Percentiles rank a stretch among this genome's conserved stretches.
Conservation (phyloP, 2,113 vertebrate species). For the Oophaga pumilio region DNA sequence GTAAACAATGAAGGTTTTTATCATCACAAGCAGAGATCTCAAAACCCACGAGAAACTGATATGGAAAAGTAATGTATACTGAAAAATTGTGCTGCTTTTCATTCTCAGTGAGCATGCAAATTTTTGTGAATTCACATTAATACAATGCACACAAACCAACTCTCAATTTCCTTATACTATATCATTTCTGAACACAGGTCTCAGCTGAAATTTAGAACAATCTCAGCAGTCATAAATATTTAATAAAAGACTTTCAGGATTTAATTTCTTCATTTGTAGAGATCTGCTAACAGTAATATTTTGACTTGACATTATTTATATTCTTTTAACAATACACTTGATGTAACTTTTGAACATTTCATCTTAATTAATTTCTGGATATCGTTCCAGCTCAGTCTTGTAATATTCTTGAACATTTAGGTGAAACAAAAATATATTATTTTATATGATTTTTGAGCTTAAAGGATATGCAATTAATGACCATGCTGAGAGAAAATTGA, state of each 20-base stretch:
- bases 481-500: slow-evolving; percentile 16
- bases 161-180: neutral
- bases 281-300: slow-evolving; percentile 23
- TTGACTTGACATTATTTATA: slow-evolving; percentile 25
- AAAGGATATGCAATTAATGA: slow-evolving; percentile 41
- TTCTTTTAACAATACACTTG: neutral
- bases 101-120: too few relatives aligned
- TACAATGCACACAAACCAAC: neutral
- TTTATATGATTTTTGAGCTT: slow-evolving; percentile 21
- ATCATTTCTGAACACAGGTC: neutral
- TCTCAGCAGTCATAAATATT: neutral
- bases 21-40: too few relatives aligned
- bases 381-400: neutral
- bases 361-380: slow-evolving; percentile 28
- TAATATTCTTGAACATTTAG: slow-evolving; percentile 12
- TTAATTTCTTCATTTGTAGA: neutral
- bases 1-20: too few relatives aligned
- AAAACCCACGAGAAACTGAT: too few relatives aligned
- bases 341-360: slow-evolving; percentile 15
- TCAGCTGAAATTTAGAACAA: neutral
- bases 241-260: slow-evolving; percentile 20
- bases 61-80: too few relatives aligned
- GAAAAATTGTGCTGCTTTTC: too few relatives aligned
- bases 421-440: slow-evolving; percentile 24
- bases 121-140: too few relatives aligned